Percentiles rank a stretch among this genome's conserved stretches.
These are phyloP conservation scores for Heloderma charlesbogerti DNA, from an alignment of 2,113 vertebrate genomes.

Conservation along the genomic window DNA sequence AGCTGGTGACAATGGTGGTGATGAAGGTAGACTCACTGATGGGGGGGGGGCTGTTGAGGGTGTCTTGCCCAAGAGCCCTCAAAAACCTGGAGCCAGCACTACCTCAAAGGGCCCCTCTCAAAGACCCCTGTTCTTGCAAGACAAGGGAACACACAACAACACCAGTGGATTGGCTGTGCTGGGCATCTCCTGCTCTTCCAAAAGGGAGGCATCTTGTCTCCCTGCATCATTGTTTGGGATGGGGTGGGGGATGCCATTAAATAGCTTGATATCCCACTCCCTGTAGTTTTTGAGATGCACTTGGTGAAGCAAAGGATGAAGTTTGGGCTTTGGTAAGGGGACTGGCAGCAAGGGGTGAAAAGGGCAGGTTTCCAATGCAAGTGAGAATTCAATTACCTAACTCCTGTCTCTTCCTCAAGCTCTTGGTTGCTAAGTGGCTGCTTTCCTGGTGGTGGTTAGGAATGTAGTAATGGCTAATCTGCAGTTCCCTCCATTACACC, in stretches of 20 bases:
- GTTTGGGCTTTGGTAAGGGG: neutral
- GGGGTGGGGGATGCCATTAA: neutral
- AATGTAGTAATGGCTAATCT: conserved; percentile 31
- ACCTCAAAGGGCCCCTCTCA: neutral
- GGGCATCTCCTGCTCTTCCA: neutral
- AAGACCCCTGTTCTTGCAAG: neutral
- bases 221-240: neutral
- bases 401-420: neutral
- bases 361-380: neutral
- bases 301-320: neutral
- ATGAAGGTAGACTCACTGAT: too few species aligned
- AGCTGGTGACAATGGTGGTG: too few species aligned
- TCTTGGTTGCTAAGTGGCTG: neutral
- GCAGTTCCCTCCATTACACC: conserved; percentile 34
- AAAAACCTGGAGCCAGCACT: too few species aligned
- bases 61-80: too few species aligned
- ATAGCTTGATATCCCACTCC: neutral
- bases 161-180: neutral
- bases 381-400: neutral
- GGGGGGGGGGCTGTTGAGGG: too few species aligned
- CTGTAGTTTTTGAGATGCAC: neutral
- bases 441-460: neutral
- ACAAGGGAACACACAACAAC: neutral
- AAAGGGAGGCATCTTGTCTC: neutral
- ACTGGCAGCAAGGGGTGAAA: neutral